Evolutionary conservation across 2,888 invertebrate species (phyloP).

Genomic region (Pseudococcus viburni): DNA sequence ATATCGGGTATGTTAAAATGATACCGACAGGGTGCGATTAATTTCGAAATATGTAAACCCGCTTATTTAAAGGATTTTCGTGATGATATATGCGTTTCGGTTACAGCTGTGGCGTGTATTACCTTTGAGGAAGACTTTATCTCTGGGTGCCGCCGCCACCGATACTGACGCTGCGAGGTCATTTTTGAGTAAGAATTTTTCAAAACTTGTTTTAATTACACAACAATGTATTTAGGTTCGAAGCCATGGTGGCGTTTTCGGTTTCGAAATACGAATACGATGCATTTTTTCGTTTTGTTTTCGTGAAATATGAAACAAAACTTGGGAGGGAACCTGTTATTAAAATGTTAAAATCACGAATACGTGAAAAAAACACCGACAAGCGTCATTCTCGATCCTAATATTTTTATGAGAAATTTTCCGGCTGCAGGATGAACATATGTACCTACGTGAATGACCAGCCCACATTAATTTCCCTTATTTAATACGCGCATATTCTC

Average conservation of each 20-base stretch:
- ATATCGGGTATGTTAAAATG: conserved; percentile 54
- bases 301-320: conserved; percentile 42
- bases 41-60: conserved; percentile 39
- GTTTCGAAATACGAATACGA: not conserved
- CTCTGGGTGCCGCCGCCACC: not conserved
- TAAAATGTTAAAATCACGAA: conserved; percentile 44
- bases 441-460: not conserved
- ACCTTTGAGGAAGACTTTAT: conserved; percentile 52
- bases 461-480: not conserved
- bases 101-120: conserved; percentile 31
- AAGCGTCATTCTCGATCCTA: too few relatives aligned
- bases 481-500: not conserved
- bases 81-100: conserved; percentile 56
- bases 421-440: not conserved
- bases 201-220: conserved; percentile 48
- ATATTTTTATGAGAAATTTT: not conserved
- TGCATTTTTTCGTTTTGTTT: not conserved
- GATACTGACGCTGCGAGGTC: conserved; percentile 2
- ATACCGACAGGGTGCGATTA: conserved; percentile 57
- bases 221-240: not conserved
- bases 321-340: conserved; percentile 1
- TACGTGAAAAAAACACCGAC: not conserved
- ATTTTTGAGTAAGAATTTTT: conserved; percentile 23
- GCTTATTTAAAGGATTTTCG: conserved; percentile 57
- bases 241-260: not conserved